Evolutionary conservation across 1,140 invertebrate species (phyloP).

Genomic region (Campoletis sonorensis): DNA sequence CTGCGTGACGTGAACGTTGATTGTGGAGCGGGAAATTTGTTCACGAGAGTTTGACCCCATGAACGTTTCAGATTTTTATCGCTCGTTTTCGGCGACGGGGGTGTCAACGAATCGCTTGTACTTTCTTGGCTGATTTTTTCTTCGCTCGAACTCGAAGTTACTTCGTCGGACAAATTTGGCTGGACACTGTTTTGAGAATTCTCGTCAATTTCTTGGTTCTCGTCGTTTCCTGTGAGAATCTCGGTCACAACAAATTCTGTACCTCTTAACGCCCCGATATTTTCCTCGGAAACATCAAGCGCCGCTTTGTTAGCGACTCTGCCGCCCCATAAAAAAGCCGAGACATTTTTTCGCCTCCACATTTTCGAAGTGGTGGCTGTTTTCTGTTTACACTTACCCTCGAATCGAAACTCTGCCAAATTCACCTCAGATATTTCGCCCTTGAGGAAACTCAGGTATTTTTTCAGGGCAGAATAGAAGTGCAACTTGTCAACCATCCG

Average conservation of each 20-base stretch:
- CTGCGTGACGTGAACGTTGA: not conserved
- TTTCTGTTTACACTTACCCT: conserved; percentile 65
- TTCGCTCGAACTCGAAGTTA: conserved; percentile 6
- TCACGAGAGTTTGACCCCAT: not conserved
- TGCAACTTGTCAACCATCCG: conserved; percentile 73
- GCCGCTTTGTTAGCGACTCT: conserved; percentile 70
- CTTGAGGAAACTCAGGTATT: conserved; percentile 68
- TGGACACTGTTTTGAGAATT: conserved; percentile 30
- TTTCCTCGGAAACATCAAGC: conserved; percentile 66
- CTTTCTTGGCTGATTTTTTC: conserved; percentile 27
- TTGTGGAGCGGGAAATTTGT: not conserved
- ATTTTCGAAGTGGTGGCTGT: conserved; percentile 69
- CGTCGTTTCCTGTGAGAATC: conserved; percentile 44
- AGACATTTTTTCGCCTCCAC: conserved; percentile 69
- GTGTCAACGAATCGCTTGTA: not conserved
- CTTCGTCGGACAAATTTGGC: not conserved
- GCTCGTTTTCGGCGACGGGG: conserved; percentile 15
- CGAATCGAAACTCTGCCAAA: conserved; percentile 66
- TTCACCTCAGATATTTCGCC: conserved; percentile 65
- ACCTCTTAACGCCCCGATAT: conserved; percentile 57
- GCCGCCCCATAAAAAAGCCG: conserved; percentile 66
- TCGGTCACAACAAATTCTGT: conserved; percentile 66
- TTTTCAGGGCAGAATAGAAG: conserved; percentile 71
- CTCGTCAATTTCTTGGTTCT: conserved; percentile 21
- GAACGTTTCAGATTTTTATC: conserved; percentile 27